These are phyloP conservation scores for Allolobophora icterica DNA, from an alignment of 2,888 invertebrate genomes.

Conservation along the genomic window DNA sequence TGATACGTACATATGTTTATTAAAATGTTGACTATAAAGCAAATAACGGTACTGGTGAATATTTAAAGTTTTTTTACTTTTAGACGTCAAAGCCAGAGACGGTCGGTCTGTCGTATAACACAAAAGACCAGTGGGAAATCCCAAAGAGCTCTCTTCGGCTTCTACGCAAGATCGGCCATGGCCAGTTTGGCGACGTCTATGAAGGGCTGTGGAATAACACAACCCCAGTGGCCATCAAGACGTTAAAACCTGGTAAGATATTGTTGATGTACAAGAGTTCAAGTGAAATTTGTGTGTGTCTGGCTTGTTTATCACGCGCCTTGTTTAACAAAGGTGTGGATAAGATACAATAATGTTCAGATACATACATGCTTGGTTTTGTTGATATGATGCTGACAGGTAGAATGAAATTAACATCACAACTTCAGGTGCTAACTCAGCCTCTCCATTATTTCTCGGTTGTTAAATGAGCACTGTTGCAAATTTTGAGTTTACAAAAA, in stretches of 20 bases:
- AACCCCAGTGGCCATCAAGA: constrained; percentile 98
- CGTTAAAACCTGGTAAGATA: constrained; percentile 81
- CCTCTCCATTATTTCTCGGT: too few relatives aligned
- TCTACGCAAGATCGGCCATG: constrained; percentile 93
- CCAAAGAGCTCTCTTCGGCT: constrained; percentile 93
- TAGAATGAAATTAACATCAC: not conserved
- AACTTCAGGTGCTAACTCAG: too few relatives aligned
- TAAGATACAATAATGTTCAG: not conserved
- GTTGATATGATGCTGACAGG: not conserved
- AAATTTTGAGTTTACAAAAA: too few relatives aligned
- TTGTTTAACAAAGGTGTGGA: not conserved
- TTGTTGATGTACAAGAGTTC: not conserved
- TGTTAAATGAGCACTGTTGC: too few relatives aligned
- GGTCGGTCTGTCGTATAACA: constrained; percentile 95
- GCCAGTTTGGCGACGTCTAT: constrained; percentile 99
- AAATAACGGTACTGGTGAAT: not conserved
- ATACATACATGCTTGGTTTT: not conserved
- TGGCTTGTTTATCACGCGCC: too few relatives aligned
- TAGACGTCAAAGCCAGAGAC: constrained; percentile 97
- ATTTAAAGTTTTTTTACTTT: not conserved
- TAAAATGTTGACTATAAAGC: not conserved
- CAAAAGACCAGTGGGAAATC: constrained; percentile 98
- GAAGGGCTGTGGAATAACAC: constrained; percentile 99
- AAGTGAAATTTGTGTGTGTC: not conserved
- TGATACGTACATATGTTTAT: too few relatives aligned